Base-by-base conservation (phyloP, 2,888 invertebrate species). In the Dendrolimus houi region DNA sequence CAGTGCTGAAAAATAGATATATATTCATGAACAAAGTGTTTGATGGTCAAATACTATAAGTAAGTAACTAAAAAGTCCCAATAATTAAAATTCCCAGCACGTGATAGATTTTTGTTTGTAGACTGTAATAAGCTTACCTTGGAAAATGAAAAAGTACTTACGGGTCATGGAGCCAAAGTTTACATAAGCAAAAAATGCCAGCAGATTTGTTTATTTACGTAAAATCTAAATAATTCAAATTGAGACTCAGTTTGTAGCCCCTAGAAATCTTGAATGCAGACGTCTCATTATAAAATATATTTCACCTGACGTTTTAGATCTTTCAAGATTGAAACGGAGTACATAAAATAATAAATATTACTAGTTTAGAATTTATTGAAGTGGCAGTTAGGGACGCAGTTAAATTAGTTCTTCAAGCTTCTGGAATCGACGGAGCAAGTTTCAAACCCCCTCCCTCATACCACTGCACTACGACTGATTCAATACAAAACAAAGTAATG, bases 401-500 rank as follows among this genome's bases (percentile, higher is more conserved):
- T 88, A 87, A 88, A 89, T 89, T 87, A 87, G 87, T 87, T 88
- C 80, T 86, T 82, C 81, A 77, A 81, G 86, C 84, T 83, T 85
- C 82, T 82, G 79, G 74, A 80, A 81, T 84, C 83, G 87, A 83
- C 81, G 79, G 85, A 81, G 81, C 76, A 83, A 88, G 84, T 87
- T 87, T 77, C 64, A 60, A 67, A 69, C 68, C 74, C 63, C 65
- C 62, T 59, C 62, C 59, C 56, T 54, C 56, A 56, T 56, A 60
- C 62, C 70, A 63, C 63, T 59, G 62, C 54, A 62, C 59, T 63
- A 57, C 52, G 9, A 47, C 47, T 47, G 47, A 47, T 6, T 47
- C 47, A 47, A 12, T 47, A 47, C 12, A 47, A 47, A 47, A 47
- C 47, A 0, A 12, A 12, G 47, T 47, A 47, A 12, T 29, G 29